phyloP scores from a whole-genome alignment of 1,140 invertebrate species.

The Papilio aristodemus region DNA sequence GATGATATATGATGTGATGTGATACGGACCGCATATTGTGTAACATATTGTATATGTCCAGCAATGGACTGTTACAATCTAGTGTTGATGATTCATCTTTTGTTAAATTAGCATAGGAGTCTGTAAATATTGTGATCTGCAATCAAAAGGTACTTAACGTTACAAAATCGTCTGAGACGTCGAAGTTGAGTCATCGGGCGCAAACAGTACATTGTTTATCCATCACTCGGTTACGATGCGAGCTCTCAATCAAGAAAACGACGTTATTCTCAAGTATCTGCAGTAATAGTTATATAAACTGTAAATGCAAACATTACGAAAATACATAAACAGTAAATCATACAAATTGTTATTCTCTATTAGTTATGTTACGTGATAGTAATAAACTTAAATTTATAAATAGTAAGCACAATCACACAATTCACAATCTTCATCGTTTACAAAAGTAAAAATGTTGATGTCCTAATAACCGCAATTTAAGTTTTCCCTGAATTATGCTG shows the following conservation, averaged over 20 bases:
- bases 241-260: slow-evolving; percentile 38
- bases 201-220: slow-evolving; percentile 54
- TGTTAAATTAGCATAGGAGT: neutral
- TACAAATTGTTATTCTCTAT: neutral
- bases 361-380: neutral
- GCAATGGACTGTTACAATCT: neutral
- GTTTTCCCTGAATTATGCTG: neutral
- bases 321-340: slow-evolving; percentile 35
- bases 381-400: too few species aligned
- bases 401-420: too few species aligned
- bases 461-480: neutral
- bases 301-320: slow-evolving; percentile 51
- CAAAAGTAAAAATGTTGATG: neutral
- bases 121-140: slow-evolving; percentile 16
- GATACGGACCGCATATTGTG: too few species aligned
- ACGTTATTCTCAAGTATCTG: slow-evolving; percentile 31
- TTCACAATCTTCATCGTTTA: too few species aligned
- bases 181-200: slow-evolving; percentile 44
- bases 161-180: slow-evolving; percentile 22
- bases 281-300: slow-evolving; percentile 49
- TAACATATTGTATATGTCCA: too few species aligned
- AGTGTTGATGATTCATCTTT: neutral
- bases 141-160: slow-evolving; percentile 26
- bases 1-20: too few species aligned
- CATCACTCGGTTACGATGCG: slow-evolving; percentile 51